These are phyloP conservation scores for Ormyrus nitidulus DNA, from an alignment of 2,888 invertebrate genomes.

Conservation along the genomic window DNA sequence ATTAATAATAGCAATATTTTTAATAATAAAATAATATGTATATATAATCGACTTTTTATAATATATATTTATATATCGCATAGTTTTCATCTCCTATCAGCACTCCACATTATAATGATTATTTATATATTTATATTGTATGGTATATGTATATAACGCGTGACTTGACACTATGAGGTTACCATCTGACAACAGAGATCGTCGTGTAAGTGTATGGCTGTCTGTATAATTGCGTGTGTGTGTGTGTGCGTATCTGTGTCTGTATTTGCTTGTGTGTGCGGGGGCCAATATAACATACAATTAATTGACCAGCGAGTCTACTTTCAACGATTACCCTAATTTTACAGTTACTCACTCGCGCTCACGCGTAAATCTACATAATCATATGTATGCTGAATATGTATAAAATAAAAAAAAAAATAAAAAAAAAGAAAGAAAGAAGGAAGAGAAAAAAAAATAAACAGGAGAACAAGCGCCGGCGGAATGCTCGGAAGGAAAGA, in stretches of 20 bases:
- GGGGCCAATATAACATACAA: constrained; percentile 22
- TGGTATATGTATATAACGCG: constrained; percentile 38
- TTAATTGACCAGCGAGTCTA: constrained; percentile 41
- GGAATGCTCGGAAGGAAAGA: constrained; percentile 43
- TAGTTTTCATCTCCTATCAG: constrained; percentile 26
- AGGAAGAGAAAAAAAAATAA: neutral
- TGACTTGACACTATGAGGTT: constrained; percentile 50
- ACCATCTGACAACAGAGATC: constrained; percentile 51
- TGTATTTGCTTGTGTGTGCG: neutral
- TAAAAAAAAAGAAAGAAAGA: neutral
- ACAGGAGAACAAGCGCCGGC: constrained; percentile 18
- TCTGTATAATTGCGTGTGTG: neutral
- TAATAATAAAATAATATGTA: constrained; percentile 49
- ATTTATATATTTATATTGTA: constrained; percentile 29
- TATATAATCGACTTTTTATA: constrained; percentile 20
- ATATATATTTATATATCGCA: neutral
- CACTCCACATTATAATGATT: constrained; percentile 31
- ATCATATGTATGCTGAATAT: neutral
- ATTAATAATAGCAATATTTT: constrained; percentile 40
- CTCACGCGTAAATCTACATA: neutral
- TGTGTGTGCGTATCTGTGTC: neutral
- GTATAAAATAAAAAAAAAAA: constrained; percentile 14
- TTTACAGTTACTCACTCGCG: constrained; percentile 29
- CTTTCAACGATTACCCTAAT: constrained; percentile 35
- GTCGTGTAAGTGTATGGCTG: constrained; percentile 18